These are phyloP conservation scores for Chydorus sphaericus DNA, from an alignment of 2,888 invertebrate species.

Conservation along the genomic window DNA sequence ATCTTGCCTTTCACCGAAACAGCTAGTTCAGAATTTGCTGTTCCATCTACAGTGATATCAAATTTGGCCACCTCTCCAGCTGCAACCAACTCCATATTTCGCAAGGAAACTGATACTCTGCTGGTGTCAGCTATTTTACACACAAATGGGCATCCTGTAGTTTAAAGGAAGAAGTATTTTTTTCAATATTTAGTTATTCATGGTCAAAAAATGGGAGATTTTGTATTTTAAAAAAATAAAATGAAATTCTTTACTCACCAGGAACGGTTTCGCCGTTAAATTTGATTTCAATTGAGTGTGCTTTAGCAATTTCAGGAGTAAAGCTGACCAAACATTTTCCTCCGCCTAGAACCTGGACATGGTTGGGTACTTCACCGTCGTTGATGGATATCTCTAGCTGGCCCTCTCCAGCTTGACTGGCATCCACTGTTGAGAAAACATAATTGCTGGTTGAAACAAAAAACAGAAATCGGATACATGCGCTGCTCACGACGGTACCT, in stretches of 20 bases:
- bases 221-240: neutral
- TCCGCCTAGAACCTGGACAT: constrained; percentile 86
- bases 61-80: constrained; percentile 65
- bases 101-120: constrained; percentile 53
- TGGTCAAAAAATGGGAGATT: neutral
- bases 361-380: constrained; percentile 97
- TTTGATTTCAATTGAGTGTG: constrained; percentile 63
- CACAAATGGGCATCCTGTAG: constrained; percentile 58
- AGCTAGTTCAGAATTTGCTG: constrained; percentile 60
- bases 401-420: constrained; percentile 95
- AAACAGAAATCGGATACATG: neutral
- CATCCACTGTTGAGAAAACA: constrained; percentile 58
- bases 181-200: neutral
- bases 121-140: constrained; percentile 70
- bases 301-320: constrained; percentile 77
- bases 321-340: constrained; percentile 88
- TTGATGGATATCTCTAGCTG: constrained; percentile 98
- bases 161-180: too few relatives aligned
- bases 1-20: constrained; percentile 66
- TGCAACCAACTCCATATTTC: constrained; percentile 67
- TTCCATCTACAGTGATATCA: constrained; percentile 59
- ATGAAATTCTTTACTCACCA: neutral
- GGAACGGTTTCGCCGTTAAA: constrained; percentile 13
- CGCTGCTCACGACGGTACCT: constrained; percentile 40
- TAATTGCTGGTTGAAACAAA: neutral